Conservation (phyloP, 2,797 vertebrate species). For the Salarias fasciatus region DNA sequence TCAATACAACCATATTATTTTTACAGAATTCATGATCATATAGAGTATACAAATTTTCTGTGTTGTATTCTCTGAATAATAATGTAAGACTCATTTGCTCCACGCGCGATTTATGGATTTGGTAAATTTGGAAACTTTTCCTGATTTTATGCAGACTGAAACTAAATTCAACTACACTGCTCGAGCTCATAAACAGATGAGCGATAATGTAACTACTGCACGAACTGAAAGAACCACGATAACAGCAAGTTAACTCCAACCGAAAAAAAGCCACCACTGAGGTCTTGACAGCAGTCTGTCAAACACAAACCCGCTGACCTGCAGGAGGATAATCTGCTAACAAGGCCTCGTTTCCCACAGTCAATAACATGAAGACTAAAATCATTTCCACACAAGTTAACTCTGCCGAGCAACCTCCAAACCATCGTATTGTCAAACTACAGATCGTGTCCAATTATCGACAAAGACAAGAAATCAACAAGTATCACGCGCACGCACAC, state of each 20-base stretch:
- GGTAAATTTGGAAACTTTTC: too few species aligned
- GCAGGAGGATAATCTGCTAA: not conserved
- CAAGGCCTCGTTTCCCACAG: slow-evolving; percentile 14
- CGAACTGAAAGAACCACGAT: not conserved
- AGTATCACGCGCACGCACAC: slow-evolving; percentile 20
- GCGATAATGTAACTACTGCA: too few species aligned
- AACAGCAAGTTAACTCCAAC: not conserved
- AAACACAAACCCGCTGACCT: not conserved
- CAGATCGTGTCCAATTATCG: slow-evolving; percentile 37
- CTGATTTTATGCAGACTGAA: too few species aligned
- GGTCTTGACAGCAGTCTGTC: slow-evolving; percentile 2
- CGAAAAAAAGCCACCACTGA: not conserved
- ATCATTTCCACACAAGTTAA: slow-evolving; percentile 9
- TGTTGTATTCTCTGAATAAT: too few species aligned
- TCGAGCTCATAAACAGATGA: too few species aligned
- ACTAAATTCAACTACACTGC: too few species aligned
- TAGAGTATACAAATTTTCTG: too few species aligned
- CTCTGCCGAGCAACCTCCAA: not conserved
- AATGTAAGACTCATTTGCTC: too few species aligned
- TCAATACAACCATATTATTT: too few species aligned
- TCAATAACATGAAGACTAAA: slow-evolving; percentile 1
- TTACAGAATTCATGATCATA: too few species aligned
- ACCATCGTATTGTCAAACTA: slow-evolving; percentile 36
- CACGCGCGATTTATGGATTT: too few species aligned
- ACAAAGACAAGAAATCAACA: slow-evolving; percentile 34